Evolutionary conservation across 2,113 vertebrate species (phyloP), one percentile per base, ranked within the genome.

Genomic region (Dicerorhinus sumatrensis): DNA sequence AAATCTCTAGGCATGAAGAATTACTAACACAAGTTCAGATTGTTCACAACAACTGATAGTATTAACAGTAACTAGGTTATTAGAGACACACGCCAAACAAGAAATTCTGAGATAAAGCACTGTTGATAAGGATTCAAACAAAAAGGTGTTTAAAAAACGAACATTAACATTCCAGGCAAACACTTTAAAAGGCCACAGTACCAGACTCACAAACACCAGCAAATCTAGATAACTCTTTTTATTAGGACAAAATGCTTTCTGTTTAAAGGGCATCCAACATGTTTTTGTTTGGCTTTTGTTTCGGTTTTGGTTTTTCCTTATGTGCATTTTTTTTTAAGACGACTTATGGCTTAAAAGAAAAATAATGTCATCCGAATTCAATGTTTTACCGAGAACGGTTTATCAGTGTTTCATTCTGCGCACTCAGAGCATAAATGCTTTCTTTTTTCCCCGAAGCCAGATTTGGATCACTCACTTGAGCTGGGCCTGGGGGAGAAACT

Each of bases 401-500:
- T 99, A 98, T 98, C 98, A 97, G 89, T 29, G 75, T 97, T 99
- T 96, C 94, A 92, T 97, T 99, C 96, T 87, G 20, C 93, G 94
- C 94, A 96, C 97, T 98, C 94, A 84, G 85, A 98, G 93, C 97
- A 97, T 98, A 98, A 98, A 99, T 94, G 96, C 91, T 98, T 98
- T 98, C 89, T 98, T 98, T 98, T 98, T 98, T 98, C 48, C 98
- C 98, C 1, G 62, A 97, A 98, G 98, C 97, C 98, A 98, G 98
- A 98, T 98, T 98, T 98, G 96, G 98, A 99, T 99, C 98, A 98
- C 93, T 99, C 98, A 97, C 97, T 98, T 97, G 97, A 98, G 97
- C 97, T 97, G 96, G 97, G 97, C 98, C 98, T 98, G 83, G 97
- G 98, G 98, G 98, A 99, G 97, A 98, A 98, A 97, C 98, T 81